Conservation (phyloP, 2,797 vertebrate genomes). For the Iguana delicatissima region DNA sequence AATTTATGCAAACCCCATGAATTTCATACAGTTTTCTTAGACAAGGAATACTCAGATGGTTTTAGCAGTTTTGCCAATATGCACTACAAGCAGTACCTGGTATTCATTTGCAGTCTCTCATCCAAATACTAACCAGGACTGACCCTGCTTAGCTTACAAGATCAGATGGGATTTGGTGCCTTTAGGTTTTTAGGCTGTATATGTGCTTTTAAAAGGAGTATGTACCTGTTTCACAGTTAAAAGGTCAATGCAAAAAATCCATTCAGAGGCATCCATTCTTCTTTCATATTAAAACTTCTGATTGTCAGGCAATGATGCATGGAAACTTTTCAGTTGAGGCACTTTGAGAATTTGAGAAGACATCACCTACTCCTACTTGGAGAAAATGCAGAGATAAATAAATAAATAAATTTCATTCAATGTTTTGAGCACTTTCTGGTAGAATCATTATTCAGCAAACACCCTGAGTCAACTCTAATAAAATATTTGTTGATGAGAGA, state of each 20-base stretch:
- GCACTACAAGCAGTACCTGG: too few species aligned
- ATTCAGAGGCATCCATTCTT: neutral
- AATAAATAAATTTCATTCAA: neutral
- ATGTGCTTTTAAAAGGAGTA: conserved; percentile 10
- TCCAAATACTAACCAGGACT: too few species aligned
- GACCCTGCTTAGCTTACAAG: too few species aligned
- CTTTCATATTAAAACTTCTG: neutral
- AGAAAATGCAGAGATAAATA: neutral
- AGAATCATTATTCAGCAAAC: conserved; percentile 47
- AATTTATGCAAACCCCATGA: too few species aligned
- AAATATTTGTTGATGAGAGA: neutral
- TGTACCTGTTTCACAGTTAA: conserved; percentile 27
- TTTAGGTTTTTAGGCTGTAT: too few species aligned
- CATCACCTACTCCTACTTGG: neutral
- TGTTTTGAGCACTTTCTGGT: conserved; percentile 53
- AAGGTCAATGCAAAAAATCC: accelerated
- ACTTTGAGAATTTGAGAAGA: neutral
- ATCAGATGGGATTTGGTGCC: too few species aligned
- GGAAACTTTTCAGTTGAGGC: neutral
- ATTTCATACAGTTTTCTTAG: too few species aligned
- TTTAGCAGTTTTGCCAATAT: too few species aligned
- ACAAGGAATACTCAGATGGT: too few species aligned
- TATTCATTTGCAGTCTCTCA: too few species aligned
- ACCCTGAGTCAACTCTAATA: neutral
- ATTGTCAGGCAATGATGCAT: neutral